phyloP scores from a whole-genome alignment of 1,140 invertebrate species.

The Tetragnatha versicolor region DNA sequence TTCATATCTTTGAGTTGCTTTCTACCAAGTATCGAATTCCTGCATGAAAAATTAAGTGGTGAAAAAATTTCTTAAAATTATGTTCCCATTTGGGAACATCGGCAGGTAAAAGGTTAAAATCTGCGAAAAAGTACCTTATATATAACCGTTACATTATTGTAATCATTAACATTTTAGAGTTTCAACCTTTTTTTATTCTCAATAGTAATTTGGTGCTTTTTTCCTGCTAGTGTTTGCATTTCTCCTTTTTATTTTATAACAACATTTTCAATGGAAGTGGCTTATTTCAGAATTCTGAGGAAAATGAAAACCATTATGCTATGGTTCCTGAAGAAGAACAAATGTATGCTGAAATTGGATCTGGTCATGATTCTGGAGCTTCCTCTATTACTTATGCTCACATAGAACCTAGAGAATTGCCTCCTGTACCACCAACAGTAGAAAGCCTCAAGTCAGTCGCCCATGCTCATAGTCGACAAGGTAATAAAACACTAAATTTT shows the following conservation, averaged over 20 bases:
- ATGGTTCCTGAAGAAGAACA: slow-evolving; percentile 72
- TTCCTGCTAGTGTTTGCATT: not conserved
- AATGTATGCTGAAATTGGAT: slow-evolving; percentile 81
- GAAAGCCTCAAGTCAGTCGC: slow-evolving; percentile 71
- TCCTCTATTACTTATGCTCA: slow-evolving; percentile 76
- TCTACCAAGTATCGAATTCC: no score
- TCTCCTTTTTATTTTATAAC: not conserved
- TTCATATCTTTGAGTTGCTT: no score
- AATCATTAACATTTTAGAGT: no score
- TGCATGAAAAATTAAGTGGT: no score
- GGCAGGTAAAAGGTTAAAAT: no score
- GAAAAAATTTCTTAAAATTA: no score
- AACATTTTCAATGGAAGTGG: slow-evolving; percentile 13
- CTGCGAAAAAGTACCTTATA: no score
- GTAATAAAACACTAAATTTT: no score
- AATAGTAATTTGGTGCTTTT: not conserved
- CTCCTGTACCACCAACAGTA: slow-evolving; percentile 69
- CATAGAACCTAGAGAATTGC: slow-evolving; percentile 71
- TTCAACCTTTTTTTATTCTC: not conserved
- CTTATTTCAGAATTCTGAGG: slow-evolving; percentile 55
- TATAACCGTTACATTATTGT: no score
- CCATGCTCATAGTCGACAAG: slow-evolving; percentile 76
- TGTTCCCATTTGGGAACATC: no score
- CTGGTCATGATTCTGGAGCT: slow-evolving; percentile 80
- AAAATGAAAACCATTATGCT: slow-evolving; percentile 59